These are phyloP conservation scores for Zophobas morio DNA, from an alignment of 1,140 invertebrate species.

Conservation along the genomic window DNA sequence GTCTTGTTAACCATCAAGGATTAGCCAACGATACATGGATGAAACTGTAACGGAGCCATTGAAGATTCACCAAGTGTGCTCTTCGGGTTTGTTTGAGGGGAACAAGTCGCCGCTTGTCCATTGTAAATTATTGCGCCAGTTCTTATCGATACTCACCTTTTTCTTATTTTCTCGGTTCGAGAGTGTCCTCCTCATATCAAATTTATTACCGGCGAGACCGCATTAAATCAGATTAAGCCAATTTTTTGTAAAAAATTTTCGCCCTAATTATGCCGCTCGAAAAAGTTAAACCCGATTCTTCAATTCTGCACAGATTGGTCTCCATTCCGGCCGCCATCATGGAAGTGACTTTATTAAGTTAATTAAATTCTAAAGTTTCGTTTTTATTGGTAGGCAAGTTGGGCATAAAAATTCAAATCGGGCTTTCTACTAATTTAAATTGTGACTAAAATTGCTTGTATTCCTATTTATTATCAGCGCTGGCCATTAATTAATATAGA, in stretches of 20 bases:
- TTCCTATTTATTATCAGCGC: conserved; percentile 18
- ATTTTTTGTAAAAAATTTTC: background rate
- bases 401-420: conserved; percentile 8
- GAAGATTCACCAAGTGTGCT: conserved; percentile 5
- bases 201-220: conserved; percentile 3
- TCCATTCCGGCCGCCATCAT: conserved; percentile 20
- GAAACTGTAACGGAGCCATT: background rate
- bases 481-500: conserved; percentile 35
- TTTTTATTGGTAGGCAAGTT: conserved; percentile 21
- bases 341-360: conserved; percentile 20
- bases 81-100: background rate
- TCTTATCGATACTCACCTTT: conserved; percentile 11
- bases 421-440: conserved; percentile 42
- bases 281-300: background rate
- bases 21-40: conserved; percentile 8
- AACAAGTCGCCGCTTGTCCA: conserved; percentile 12
- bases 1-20: conserved; percentile 7
- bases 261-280: background rate
- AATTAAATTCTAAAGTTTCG: conserved; percentile 36
- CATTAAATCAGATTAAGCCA: conserved; percentile 5
- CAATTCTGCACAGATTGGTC: background rate
- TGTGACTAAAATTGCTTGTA: conserved; percentile 39
- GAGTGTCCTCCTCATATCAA: conserved; percentile 13
- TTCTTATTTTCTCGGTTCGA: conserved; percentile 2
- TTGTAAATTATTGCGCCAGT: conserved; percentile 9